Evolutionary conservation across 1,140 invertebrate genomes (phyloP).

Genomic region (Oryzaephilus surinamensis): DNA sequence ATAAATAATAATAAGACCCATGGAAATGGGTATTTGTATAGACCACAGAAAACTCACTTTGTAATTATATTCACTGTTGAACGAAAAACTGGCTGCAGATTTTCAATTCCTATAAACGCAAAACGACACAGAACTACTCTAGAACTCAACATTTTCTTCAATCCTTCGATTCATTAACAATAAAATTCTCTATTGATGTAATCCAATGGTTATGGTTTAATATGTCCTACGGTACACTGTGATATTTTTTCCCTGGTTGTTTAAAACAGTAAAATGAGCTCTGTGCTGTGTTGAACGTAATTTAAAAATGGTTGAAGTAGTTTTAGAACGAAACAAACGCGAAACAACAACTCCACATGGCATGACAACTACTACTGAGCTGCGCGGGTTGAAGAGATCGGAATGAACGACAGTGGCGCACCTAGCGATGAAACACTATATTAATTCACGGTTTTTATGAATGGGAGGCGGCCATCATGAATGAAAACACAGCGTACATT

Average conservation of each 20-base stretch:
- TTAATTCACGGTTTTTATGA: constrained; percentile 59
- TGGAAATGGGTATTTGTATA: background rate
- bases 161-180: too few relatives aligned
- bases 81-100: too few relatives aligned
- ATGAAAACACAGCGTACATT: constrained; percentile 39
- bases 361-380: constrained; percentile 27
- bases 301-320: too few relatives aligned
- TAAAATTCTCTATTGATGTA: too few relatives aligned
- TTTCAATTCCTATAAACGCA: too few relatives aligned
- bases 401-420: constrained; percentile 28
- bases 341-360: constrained; percentile 1
- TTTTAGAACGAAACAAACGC: constrained; percentile 1
- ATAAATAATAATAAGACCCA: background rate
- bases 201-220: too few relatives aligned
- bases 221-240: constrained; percentile 1
- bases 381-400: constrained; percentile 29
- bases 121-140: too few relatives aligned
- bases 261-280: too few relatives aligned
- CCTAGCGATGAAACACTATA: constrained; percentile 21
- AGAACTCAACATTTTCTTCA: background rate
- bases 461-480: constrained; percentile 67
- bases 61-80: too few relatives aligned
- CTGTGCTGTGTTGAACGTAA: too few relatives aligned
- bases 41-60: constrained; percentile 16
- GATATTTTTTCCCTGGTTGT: too few relatives aligned